A percentile compares a stretch with the other conserved stretches of the same genome.
Evolutionary conservation across 2,113 vertebrate genomes (phyloP).

Genomic region (Centropus bengalensis): DNA sequence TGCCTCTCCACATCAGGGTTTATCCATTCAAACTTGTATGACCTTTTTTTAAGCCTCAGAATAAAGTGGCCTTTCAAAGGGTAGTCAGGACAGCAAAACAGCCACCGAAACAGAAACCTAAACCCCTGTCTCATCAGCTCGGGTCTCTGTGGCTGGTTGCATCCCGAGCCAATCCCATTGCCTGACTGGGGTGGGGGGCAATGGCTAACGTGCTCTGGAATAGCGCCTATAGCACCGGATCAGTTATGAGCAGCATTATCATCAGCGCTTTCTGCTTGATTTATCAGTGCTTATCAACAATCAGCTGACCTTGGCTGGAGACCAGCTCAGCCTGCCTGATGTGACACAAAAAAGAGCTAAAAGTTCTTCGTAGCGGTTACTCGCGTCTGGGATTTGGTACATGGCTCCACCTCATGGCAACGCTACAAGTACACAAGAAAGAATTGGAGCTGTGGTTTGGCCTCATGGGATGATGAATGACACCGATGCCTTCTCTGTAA

Average conservation of each 20-base stretch:
- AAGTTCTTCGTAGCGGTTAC: not conserved
- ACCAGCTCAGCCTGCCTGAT: not conserved
- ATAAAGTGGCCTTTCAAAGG: not conserved
- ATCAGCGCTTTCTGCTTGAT: not conserved
- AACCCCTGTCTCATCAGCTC: not conserved
- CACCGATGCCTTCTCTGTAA: not conserved
- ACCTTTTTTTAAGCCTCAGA: not conserved
- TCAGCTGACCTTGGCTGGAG: not conserved
- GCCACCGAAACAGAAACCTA: not conserved
- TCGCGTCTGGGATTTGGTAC: not conserved
- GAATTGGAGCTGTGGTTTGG: not conserved
- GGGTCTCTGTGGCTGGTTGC: rapidly evolving
- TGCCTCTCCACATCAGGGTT: not conserved
- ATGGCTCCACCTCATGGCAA: conserved; percentile 45
- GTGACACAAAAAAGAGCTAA: not conserved
- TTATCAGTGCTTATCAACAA: not conserved
- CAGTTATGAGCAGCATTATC: not conserved
- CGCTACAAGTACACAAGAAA: not conserved
- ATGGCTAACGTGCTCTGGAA: not conserved
- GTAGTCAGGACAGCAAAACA: not conserved
- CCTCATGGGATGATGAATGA: too few species aligned
- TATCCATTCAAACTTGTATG: not conserved
- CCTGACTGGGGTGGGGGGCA: not conserved
- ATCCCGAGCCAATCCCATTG: not conserved
- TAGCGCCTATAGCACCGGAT: not conserved